Percentiles rank a stretch among this genome's conserved stretches.
phyloP scores from a whole-genome alignment of 2,888 invertebrate species.

The Bugulina stolonifera region DNA sequence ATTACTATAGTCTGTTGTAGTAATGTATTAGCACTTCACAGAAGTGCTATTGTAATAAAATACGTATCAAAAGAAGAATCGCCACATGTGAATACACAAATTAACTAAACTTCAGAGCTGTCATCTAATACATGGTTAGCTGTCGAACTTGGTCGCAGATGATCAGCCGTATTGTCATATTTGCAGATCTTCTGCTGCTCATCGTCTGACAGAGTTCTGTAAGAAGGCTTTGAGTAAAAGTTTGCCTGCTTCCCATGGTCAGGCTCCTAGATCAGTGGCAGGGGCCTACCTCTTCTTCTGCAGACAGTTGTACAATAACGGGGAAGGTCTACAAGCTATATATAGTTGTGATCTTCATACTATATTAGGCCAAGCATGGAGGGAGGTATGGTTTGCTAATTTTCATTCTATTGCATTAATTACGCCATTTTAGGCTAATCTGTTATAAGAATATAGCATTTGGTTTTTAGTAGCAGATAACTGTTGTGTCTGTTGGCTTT shows the following conservation, averaged over 20 bases:
- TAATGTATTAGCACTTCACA: too few relatives aligned
- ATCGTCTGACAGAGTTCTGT: conserved; percentile 47
- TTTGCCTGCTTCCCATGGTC: conserved; percentile 34
- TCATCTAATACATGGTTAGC: neutral
- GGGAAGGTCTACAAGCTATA: conserved; percentile 47
- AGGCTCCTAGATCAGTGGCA: conserved; percentile 42
- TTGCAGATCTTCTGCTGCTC: conserved; percentile 46
- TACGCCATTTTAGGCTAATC: too few relatives aligned
- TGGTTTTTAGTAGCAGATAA: too few relatives aligned
- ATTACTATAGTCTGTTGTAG: too few relatives aligned
- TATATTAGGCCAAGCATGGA: conserved; percentile 43
- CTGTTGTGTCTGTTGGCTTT: too few relatives aligned
- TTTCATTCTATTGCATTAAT: too few relatives aligned
- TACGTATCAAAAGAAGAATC: too few relatives aligned
- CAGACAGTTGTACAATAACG: conserved; percentile 50
- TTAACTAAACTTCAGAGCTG: neutral
- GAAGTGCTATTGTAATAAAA: too few relatives aligned
- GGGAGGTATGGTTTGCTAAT: conserved; percentile 45
- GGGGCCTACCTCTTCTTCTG: conserved; percentile 49
- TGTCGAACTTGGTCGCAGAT: neutral
- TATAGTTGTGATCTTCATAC: conserved; percentile 46
- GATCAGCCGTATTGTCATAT: neutral
- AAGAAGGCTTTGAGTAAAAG: conserved; percentile 41
- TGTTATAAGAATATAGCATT: too few relatives aligned
- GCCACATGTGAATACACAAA: too few relatives aligned